phyloP scores from a whole-genome alignment of 2,888 invertebrate species.

The Gastracanthus pulcherrimus region DNA sequence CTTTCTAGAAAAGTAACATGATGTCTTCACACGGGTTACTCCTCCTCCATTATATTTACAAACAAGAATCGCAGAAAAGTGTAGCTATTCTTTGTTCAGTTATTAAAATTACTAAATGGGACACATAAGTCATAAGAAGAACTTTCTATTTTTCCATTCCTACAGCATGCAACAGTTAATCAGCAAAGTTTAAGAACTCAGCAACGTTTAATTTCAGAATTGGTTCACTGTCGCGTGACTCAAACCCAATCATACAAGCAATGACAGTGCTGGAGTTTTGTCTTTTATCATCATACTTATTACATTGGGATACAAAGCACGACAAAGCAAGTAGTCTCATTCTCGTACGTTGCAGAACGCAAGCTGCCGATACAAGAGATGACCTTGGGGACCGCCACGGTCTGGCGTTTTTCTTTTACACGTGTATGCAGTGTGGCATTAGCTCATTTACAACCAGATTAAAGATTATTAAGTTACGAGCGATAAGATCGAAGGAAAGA shows the following conservation, averaged over 20 bases:
- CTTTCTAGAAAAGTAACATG: too few species aligned
- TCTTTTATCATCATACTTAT: neutral
- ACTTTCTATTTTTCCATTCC: too few species aligned
- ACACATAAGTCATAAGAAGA: too few species aligned
- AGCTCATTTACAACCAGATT: neutral
- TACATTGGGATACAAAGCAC: neutral
- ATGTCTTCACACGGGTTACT: too few species aligned
- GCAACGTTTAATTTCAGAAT: slow-evolving; percentile 5
- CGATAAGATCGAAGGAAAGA: neutral
- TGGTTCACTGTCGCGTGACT: neutral
- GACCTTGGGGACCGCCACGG: neutral
- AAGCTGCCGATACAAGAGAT: neutral
- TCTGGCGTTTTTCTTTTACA: neutral
- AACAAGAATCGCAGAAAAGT: too few species aligned
- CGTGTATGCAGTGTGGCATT: neutral
- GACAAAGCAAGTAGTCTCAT: neutral
- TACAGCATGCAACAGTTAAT: neutral
- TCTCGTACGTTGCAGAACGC: neutral
- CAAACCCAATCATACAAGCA: neutral
- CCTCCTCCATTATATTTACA: too few species aligned
- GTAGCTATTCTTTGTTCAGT: too few species aligned
- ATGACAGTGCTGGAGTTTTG: neutral
- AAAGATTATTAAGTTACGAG: slow-evolving; percentile 11
- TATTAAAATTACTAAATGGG: too few species aligned
- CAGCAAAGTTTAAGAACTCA: neutral